Percentiles rank a stretch among this genome's conserved stretches.
These are phyloP conservation scores for Sphenopsis melanotis DNA, from an alignment of 2,797 vertebrate species.

Conservation along the genomic window DNA sequence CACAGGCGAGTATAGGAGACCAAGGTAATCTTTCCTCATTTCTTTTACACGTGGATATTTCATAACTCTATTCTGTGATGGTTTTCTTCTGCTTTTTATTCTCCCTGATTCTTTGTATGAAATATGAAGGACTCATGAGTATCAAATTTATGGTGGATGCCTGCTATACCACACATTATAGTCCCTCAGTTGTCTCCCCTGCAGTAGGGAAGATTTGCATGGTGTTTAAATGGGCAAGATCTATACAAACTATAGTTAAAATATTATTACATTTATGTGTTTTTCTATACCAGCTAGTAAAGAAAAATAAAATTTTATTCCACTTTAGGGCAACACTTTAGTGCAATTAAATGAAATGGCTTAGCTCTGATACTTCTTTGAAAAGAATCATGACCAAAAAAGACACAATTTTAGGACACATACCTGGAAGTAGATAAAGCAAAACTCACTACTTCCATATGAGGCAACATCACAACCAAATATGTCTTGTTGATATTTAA, in stretches of 20 bases:
- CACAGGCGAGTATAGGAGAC: slow-evolving; percentile 24
- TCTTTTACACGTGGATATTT: slow-evolving; percentile 42
- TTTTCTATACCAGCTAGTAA: slow-evolving; percentile 68
- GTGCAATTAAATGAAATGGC: slow-evolving; percentile 71
- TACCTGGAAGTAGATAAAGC: slow-evolving; percentile 20
- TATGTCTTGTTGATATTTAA: slow-evolving; percentile 30
- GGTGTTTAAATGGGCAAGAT: slow-evolving; percentile 57
- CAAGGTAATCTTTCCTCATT: slow-evolving; percentile 25
- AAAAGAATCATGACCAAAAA: slow-evolving; percentile 68
- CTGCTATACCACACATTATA: slow-evolving; percentile 48
- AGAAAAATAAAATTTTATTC: slow-evolving; percentile 60
- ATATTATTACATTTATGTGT: slow-evolving; percentile 70
- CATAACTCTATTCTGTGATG: neutral
- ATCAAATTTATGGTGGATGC: slow-evolving; percentile 66
- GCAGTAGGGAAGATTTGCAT: slow-evolving; percentile 69
- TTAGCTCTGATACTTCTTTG: slow-evolving; percentile 65
- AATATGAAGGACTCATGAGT: slow-evolving; percentile 68
- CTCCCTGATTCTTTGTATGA: neutral
- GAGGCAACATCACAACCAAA: slow-evolving; percentile 28
- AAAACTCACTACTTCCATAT: neutral
- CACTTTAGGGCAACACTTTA: slow-evolving; percentile 72
- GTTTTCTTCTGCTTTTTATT: slow-evolving; percentile 8
- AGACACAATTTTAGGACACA: slow-evolving; percentile 36
- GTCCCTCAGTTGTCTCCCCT: slow-evolving; percentile 65
- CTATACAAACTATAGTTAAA: slow-evolving; percentile 73